These are phyloP conservation scores for Pteromalus puparum DNA, from an alignment of 1,140 invertebrate genomes.

Conservation along the genomic window DNA sequence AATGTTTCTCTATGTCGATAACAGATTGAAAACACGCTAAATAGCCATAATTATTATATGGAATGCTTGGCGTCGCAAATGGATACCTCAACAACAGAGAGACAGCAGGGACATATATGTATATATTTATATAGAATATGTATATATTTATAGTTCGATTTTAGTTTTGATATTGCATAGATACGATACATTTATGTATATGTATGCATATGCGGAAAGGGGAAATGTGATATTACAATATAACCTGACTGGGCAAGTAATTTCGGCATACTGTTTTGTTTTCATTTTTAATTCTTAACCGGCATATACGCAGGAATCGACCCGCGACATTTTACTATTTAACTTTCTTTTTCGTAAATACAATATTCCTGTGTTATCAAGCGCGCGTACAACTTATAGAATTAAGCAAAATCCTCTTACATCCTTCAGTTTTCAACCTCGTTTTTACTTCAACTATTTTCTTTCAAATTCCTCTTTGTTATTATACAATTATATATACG, in stretches of 20 bases:
- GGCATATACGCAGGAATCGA: conserved; percentile 19
- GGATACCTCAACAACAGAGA: conserved; percentile 1
- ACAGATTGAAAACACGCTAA: conserved; percentile 3
- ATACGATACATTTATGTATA: conserved; percentile 33
- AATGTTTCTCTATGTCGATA: conserved; percentile 14
- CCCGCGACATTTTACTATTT: conserved; percentile 41
- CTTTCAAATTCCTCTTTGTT: neutral
- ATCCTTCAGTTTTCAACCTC: neutral
- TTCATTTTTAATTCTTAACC: conserved; percentile 4
- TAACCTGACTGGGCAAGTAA: conserved; percentile 46
- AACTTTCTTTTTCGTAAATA: conserved; percentile 17
- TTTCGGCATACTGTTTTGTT: conserved; percentile 27
- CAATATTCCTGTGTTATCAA: neutral
- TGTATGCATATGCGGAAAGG: conserved; percentile 1
- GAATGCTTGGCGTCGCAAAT: conserved; percentile 11
- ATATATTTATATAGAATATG: conserved; percentile 45
- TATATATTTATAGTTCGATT: conserved; percentile 51
- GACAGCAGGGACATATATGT: conserved; percentile 28
- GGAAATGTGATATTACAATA: conserved; percentile 1
- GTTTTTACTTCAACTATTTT: neutral
- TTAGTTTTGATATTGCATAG: conserved; percentile 40
- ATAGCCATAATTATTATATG: neutral
- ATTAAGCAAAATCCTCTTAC: neutral
- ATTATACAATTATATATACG: conserved; percentile 11
- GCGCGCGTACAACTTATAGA: conserved; percentile 8